These are phyloP conservation scores for Rhombomys opimus DNA, from an alignment of 2,113 vertebrate species.

Conservation along the genomic window DNA sequence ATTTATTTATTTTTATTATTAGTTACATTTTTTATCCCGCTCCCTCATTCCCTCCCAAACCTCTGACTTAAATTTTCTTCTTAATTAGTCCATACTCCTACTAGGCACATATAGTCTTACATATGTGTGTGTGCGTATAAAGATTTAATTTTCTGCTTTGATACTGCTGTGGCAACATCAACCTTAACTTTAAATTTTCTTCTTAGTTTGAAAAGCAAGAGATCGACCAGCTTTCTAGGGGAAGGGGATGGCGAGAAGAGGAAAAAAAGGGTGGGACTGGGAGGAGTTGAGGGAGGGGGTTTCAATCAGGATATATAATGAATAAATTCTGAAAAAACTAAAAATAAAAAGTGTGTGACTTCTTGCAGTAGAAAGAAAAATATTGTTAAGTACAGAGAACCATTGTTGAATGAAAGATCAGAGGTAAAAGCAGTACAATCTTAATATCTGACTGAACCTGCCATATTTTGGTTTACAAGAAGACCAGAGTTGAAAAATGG, in stretches of 20 bases:
- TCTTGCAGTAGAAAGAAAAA: neutral
- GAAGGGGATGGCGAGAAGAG: no score
- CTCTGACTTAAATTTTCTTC: neutral
- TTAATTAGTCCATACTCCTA: neutral
- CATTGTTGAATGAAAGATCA: neutral
- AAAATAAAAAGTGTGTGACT: neutral
- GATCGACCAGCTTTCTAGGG: neutral
- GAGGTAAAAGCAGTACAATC: neutral
- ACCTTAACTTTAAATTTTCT: conserved; percentile 14
- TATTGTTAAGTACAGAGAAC: neutral
- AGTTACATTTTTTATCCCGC: no score
- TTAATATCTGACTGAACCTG: neutral
- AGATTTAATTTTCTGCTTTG: neutral
- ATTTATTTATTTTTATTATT: no score
- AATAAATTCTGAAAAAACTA: no score
- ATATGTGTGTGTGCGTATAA: neutral
- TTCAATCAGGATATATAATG: no score
- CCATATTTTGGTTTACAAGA: neutral
- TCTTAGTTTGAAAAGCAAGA: neutral
- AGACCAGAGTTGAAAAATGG: neutral
- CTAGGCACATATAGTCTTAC: neutral
- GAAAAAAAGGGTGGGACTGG: no score
- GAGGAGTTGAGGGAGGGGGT: no score
- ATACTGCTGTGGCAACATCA: neutral
- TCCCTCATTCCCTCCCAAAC: no score